Base-by-base conservation (phyloP, 1,140 invertebrate species). In the Chionoecetes opilio region DNA sequence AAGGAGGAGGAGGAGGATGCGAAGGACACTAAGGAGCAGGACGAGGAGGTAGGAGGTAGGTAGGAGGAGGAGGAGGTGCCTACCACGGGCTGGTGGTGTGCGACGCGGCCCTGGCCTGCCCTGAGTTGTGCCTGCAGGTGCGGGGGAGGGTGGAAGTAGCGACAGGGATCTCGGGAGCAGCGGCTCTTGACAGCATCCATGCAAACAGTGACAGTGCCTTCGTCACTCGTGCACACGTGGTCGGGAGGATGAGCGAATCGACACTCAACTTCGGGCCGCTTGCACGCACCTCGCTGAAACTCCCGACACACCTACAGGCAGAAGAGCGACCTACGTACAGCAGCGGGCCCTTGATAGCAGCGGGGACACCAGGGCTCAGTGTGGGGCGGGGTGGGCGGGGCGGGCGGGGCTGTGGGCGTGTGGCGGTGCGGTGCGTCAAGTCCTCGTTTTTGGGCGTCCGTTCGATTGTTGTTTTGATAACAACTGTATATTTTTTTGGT, bases 81-180 rank as follows among this genome's bases (percentile, higher is more conserved):
- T 98, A 99, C 98, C 98, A 97, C 95, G 92, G 96, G 93, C 85
- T 95, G 97, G 96, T 96, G 94, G 96, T 96, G 94, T 94, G 97
- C 96, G 95, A 98, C 98, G 98, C 98, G 98, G 98, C 98, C 98
- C 98, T 98, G 98, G 98, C 98, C 98, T 97, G 98, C 99, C 98
- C 99, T 99, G 98, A 99, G 99, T 98, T 99, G 99, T 98, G 99
- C 99, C 98, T 99, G 99, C 97, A 99, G 99, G 98, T 99, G 99
- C 98, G 99, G 98, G 98, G 98, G 98, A 98, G 98, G 98, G 98
- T 99, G 98, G 98, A 99, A 99, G 98, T 99, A 99, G 98, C 98
- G 98, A 98, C 99, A 99, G 98, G 98, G 98, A 98, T 99, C 98
- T 98, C 98, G 98, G 98, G 98, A 98, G 98, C 99, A 99, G 98